Evolutionary conservation across 2,888 invertebrate genomes (phyloP).

Genomic region (Napeogenes sylphis): DNA sequence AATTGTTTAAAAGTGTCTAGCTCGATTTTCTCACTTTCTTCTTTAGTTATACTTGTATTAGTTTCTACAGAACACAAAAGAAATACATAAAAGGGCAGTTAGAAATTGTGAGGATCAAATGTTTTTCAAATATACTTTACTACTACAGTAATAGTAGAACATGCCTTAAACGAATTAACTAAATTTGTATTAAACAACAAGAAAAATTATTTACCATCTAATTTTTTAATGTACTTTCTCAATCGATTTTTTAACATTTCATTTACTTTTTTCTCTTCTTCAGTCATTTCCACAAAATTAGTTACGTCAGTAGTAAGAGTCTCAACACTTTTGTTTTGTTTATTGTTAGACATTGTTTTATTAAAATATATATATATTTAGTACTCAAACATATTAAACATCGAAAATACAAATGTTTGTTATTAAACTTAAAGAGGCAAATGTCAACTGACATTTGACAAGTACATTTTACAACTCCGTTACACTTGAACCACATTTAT

Average conservation of each 20-base stretch:
- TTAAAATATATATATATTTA: neutral
- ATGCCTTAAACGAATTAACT: no score
- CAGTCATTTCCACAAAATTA: conserved; percentile 22
- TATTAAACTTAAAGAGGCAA: no score
- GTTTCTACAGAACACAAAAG: conserved; percentile 46
- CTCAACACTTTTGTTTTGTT: conserved; percentile 42
- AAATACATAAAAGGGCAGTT: neutral
- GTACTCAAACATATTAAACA: no score
- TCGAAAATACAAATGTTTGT: no score
- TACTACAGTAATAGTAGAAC: no score
- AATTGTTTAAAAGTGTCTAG: conserved; percentile 75
- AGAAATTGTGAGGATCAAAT: conserved; percentile 7
- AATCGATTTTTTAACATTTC: conserved; percentile 70
- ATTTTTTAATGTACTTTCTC: conserved; percentile 69
- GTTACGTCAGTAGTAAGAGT: conserved; percentile 35
- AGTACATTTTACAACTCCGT: no score
- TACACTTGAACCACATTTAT: no score
- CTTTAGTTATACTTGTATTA: conserved; percentile 59
- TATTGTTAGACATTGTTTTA: conserved; percentile 38
- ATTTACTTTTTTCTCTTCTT: conserved; percentile 49
- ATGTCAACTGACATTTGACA: no score
- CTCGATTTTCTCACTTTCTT: conserved; percentile 70
- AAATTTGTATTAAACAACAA: no score
- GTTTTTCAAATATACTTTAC: neutral
- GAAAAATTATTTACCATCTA: conserved; percentile 56